A percentile compares a stretch with the other conserved stretches of the same genome.
Conservation (phyloP, 2,888 invertebrate genomes). For the Amphipyra tragopoginis region DNA sequence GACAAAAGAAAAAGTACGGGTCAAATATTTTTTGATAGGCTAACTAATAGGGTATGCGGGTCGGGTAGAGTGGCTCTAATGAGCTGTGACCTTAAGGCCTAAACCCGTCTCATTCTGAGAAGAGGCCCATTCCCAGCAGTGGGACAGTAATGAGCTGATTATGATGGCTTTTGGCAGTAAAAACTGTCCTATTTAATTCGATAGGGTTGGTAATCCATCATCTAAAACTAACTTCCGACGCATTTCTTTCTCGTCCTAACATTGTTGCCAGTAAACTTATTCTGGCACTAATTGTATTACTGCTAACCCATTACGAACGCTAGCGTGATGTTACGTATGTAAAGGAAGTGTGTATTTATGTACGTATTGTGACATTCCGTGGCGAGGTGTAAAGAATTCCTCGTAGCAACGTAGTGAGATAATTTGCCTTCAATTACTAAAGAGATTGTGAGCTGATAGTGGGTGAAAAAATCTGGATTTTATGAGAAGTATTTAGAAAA, state of each 20-base stretch:
- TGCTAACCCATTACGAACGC: slow-evolving; percentile 17
- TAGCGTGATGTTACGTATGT: slow-evolving; percentile 37
- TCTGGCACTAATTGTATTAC: slow-evolving; percentile 26
- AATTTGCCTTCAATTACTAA: slow-evolving; percentile 20
- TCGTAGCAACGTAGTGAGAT: slow-evolving; percentile 11
- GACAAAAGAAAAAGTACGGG: too few species aligned
- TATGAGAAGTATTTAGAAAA: neutral
- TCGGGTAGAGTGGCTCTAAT: too few species aligned
- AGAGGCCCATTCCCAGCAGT: too few species aligned
- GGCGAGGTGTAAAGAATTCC: slow-evolving; percentile 35
- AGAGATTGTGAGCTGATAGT: slow-evolving; percentile 10
- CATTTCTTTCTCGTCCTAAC: neutral
- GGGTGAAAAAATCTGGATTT: slow-evolving; percentile 4
- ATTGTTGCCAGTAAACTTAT: neutral
- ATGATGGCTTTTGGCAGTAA: too few species aligned
- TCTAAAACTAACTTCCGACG: too few species aligned
- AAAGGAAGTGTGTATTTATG: slow-evolving; percentile 45
- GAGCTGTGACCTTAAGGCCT: too few species aligned
- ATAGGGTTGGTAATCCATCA: too few species aligned
- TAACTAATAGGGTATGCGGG: too few species aligned
- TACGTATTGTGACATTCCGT: slow-evolving; percentile 39
- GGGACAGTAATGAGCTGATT: too few species aligned
- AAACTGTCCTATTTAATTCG: too few species aligned
- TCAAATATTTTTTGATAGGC: too few species aligned
- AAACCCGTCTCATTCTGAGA: too few species aligned